A percentile compares a stretch with the other conserved stretches of the same genome.
phyloP scores from a whole-genome alignment of 2,113 vertebrate genomes.

The Cephalopholis sonnerati region DNA sequence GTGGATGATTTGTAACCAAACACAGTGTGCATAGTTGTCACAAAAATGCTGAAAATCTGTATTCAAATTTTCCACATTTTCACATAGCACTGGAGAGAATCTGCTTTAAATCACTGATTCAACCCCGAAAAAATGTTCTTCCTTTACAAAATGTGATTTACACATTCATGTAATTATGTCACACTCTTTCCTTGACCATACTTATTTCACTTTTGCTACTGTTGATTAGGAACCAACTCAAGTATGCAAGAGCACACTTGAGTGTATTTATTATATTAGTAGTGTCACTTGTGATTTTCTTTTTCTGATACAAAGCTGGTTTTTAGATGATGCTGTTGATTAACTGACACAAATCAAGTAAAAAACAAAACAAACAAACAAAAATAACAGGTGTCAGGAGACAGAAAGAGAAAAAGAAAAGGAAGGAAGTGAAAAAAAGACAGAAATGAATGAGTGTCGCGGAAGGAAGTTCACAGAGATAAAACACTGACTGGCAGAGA shows the following conservation, averaged over 20 bases:
- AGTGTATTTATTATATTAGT: not conserved
- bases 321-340: not conserved
- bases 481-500: constrained; percentile 65
- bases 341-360: not conserved
- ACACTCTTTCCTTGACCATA: not conserved
- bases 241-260: not conserved
- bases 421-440: constrained; percentile 58
- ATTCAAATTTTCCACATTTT: too few species aligned
- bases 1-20: too few species aligned
- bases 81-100: too few species aligned
- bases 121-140: not conserved
- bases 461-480: constrained; percentile 68
- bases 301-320: not conserved
- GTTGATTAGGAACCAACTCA: not conserved
- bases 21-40: too few species aligned
- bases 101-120: not conserved
- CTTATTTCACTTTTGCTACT: not conserved
- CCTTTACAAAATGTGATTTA: not conserved
- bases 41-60: too few species aligned
- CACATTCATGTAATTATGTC: constrained; percentile 19
- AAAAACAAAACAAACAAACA: not conserved
- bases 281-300: not conserved
- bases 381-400: constrained; percentile 33
- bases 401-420: constrained; percentile 1
- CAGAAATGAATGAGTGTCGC: constrained; percentile 52